A percentile compares a stretch with the other conserved stretches of the same genome.
Evolutionary conservation across 2,113 vertebrate species (phyloP).

Genomic region (Cyprinodon variegatus): DNA sequence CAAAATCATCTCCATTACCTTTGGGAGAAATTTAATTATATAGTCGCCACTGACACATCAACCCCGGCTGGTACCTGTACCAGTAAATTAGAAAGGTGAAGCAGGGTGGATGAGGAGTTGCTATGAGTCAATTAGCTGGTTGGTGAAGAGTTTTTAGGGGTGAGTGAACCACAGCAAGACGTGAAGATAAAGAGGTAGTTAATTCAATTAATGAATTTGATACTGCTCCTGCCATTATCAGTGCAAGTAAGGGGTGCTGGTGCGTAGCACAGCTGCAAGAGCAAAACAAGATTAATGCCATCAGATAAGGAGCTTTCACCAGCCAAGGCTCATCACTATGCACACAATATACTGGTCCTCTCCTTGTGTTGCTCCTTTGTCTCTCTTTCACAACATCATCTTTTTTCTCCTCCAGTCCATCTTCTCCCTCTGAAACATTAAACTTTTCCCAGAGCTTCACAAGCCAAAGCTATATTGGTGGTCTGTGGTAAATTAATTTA

Average conservation of each 20-base stretch:
- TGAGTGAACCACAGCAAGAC: constrained; percentile 66
- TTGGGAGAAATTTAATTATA: constrained; percentile 53
- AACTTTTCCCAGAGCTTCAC: constrained; percentile 7
- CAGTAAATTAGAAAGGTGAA: constrained; percentile 60
- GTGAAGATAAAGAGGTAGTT: constrained; percentile 71
- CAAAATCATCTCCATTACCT: constrained; percentile 46
- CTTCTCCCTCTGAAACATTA: constrained; percentile 22
- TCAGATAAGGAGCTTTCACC: constrained; percentile 68
- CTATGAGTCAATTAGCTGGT: constrained; percentile 64
- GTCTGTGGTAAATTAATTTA: neutral
- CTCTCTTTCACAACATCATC: constrained; percentile 35
- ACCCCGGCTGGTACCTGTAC: constrained; percentile 26
- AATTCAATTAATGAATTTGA: constrained; percentile 80
- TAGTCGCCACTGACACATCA: constrained; percentile 52
- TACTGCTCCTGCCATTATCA: constrained; percentile 74
- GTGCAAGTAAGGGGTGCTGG: constrained; percentile 75
- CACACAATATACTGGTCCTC: constrained; percentile 33
- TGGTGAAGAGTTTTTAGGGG: constrained; percentile 64
- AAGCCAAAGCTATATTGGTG: neutral
- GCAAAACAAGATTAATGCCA: constrained; percentile 73
- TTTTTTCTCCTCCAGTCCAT: constrained; percentile 21
- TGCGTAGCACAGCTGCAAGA: constrained; percentile 67
- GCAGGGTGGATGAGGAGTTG: constrained; percentile 6
- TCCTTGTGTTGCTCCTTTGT: constrained; percentile 42
- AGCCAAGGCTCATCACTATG: constrained; percentile 68